A percentile compares a stretch with the other conserved stretches of the same genome.
phyloP scores from a whole-genome alignment of 30 jellyfish, hydroid and myxozoan species.

The Mastigias papua region DNA sequence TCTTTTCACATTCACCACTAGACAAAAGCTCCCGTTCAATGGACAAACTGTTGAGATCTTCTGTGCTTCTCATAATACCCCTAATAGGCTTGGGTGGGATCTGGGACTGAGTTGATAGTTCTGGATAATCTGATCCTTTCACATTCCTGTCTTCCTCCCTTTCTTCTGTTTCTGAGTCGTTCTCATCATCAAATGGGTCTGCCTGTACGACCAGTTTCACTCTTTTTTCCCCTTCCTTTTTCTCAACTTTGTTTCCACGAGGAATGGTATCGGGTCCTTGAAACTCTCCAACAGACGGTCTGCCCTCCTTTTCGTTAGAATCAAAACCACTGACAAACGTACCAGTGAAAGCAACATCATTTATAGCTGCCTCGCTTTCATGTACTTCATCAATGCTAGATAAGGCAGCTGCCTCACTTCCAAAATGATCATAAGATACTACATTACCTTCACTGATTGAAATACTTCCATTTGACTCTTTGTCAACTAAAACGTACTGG shows the following conservation, averaged over 20 bases:
- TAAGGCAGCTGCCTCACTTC: slow-evolving; percentile 83
- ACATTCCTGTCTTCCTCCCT: background rate
- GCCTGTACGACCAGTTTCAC: slow-evolving; percentile 16
- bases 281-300: background rate
- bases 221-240: background rate
- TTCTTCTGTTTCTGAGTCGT: background rate
- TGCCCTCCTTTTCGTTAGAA: slow-evolving; percentile 22
- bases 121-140: background rate
- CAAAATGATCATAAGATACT: slow-evolving; percentile 41
- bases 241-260: background rate
- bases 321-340: slow-evolving; percentile 25
- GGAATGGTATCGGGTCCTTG: background rate
- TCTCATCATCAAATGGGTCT: slow-evolving; percentile 39
- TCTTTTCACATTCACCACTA: background rate
- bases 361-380: slow-evolving; percentile 62
- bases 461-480: slow-evolving; percentile 51
- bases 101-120: background rate
- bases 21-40: background rate
- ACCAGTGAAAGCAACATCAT: slow-evolving; percentile 55
- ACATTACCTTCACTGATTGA: slow-evolving; percentile 79
- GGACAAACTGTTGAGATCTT: background rate
- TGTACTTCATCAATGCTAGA: slow-evolving; percentile 44
- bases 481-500: slow-evolving; percentile 64
- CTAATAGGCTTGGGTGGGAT: slow-evolving; percentile 21
- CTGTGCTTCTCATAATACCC: slow-evolving; percentile 9